Base-by-base conservation (phyloP, 2,113 vertebrate genomes). In the Hypanus sabinus region DNA sequence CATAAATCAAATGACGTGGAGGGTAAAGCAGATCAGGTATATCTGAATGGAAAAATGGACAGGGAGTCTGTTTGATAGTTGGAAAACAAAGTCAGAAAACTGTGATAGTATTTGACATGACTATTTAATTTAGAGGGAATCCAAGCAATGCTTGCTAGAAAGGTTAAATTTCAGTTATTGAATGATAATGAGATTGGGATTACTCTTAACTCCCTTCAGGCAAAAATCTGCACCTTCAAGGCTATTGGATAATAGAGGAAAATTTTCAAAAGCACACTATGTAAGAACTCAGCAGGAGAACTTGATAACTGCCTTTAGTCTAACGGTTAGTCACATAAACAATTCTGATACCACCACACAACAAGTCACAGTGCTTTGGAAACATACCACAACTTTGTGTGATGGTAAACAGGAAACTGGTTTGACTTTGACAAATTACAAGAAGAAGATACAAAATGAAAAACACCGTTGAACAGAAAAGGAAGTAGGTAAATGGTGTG, bases 381-480 rank as follows among this genome's bases (percentile, higher is more conserved):
- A 93, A 93, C 68, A 91, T 20, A 22, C 36, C 91, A 93, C 20
- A 22, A 73, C 70, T 46, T 93, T 93, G 68, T 71, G 8, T 55
- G 70, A 93, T 73, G 68, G 90, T 73, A 93, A 93, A 93, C 65
- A 93, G 91, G 91, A 93, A 93, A 38, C 36, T 93, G 70, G 91
- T 93, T 71, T 73, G 38, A 93, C 38, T 93, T 71, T 73, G 70
- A 75, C 55, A 75, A 73, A 36, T 93, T 71, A 30, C 10, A 55
- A 93, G 68, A 71, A 73, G 68, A 71, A 73, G 91, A 73, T 38
- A 93, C 91, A 93, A 93, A 73, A 75, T 93, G 91, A 93, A 93
- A 75, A 93, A 27, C 33, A 5, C 68, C 30, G 22, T 16, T 30
- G 70, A 10, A 73, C 38, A 55, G 22, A 73, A 93, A 73, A 93